A percentile compares a stretch with the other conserved stretches of the same genome.
Evolutionary conservation across 2,113 vertebrate species (phyloP).

Genomic region (Zosterops pallidus): DNA sequence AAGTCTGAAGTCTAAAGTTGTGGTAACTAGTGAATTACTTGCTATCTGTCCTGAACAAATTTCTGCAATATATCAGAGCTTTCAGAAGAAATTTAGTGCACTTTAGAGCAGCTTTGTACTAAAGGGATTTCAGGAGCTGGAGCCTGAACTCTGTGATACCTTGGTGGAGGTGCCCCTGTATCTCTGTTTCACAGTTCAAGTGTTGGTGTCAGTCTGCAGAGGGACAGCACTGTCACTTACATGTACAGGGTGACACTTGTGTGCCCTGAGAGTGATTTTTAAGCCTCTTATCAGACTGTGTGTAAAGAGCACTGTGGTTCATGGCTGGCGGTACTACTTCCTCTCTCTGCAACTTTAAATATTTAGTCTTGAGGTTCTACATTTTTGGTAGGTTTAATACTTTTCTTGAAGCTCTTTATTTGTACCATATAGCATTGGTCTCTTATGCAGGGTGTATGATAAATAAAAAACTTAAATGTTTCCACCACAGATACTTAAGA

Average conservation of each 20-base stretch:
- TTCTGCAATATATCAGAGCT: conserved; percentile 24
- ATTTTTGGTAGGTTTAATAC: not conserved
- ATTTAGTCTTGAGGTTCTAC: not conserved
- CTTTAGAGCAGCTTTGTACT: not conserved
- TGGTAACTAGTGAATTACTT: conserved; percentile 62
- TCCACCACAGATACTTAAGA: rapidly evolving
- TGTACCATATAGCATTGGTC: not conserved
- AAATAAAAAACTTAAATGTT: not conserved
- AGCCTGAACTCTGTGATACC: not conserved
- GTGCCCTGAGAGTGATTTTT: not conserved
- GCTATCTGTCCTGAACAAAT: conserved; percentile 49
- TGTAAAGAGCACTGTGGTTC: not conserved
- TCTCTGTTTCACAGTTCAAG: not conserved
- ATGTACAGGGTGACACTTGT: not conserved
- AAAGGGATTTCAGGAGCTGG: not conserved
- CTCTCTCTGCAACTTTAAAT: not conserved
- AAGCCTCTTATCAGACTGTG: not conserved
- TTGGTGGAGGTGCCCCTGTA: not conserved
- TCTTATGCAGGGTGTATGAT: not conserved
- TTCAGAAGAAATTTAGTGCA: not conserved
- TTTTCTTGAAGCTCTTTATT: not conserved
- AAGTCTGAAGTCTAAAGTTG: conserved; percentile 70
- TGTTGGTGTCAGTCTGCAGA: rapidly evolving
- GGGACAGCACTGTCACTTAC: not conserved
- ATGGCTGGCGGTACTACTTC: not conserved